Base-by-base conservation (phyloP, 2,888 invertebrate genomes). In the Dromius quadrimaculatus region DNA sequence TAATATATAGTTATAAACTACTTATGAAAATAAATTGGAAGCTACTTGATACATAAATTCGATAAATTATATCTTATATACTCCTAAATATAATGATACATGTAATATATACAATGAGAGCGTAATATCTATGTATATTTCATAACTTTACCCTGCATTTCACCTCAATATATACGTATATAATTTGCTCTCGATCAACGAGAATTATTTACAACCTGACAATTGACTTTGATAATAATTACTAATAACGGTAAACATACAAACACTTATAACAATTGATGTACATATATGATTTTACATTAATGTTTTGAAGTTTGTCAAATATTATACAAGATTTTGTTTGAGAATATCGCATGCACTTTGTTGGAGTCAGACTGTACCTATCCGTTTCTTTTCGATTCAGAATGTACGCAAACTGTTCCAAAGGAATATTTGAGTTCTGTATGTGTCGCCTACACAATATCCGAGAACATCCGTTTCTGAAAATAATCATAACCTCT, bases 11-110 rank as follows among this genome's bases (percentile, higher is more conserved):
- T n/a, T n/a, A n/a, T n/a, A n/a, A n/a, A n/a, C n/a, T n/a, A n/a
- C n/a, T n/a, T n/a, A n/a, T n/a, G n/a, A n/a, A n/a, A n/a, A n/a
- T n/a, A n/a, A n/a, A n/a, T 43, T 9, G 2, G 22, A 22, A 23
- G 36, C 47, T 47, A 22, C 9, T 47, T 28, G 15, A 54, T 23
- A 54, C 15, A 54, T 54, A 54, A 54, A 73, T 73, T 72, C 66
- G 71, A 43, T 43, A 43, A 13, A 5, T 23, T 23, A 23, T 6
- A 28, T 50, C 5, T 28, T 13, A 28, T 9, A 13, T 32, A 43
- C 17, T 19, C 15, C 3, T 28, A 28, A 28, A 19, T 50, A 59
- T 36, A n/a, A n/a, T n/a, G n/a, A 34, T 59, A 59, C 36, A 36
- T n/a, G 32, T 6, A 32, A 32, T 9, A 32, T 9, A 32, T 20